phyloP scores from a whole-genome alignment of 1,140 invertebrate genomes.

The Ips nitidus region DNA sequence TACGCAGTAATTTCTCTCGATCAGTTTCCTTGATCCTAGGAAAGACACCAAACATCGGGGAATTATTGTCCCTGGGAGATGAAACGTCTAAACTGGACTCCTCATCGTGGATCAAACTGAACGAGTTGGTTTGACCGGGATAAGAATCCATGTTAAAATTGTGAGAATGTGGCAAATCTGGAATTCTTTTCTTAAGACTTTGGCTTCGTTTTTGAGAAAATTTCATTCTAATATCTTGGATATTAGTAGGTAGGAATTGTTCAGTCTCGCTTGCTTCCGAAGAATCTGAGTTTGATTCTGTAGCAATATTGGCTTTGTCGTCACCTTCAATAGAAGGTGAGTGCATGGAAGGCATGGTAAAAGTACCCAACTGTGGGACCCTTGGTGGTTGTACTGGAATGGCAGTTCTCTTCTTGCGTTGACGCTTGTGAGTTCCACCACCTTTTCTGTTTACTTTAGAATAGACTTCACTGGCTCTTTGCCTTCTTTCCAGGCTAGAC shows the following conservation, averaged over 20 bases:
- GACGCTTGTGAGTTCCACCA: constrained; percentile 70
- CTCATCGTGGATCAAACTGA: constrained; percentile 62
- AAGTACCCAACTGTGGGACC: constrained; percentile 68
- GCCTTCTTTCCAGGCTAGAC: constrained; percentile 74
- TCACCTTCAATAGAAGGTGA: constrained; percentile 51
- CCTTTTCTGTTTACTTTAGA: constrained; percentile 69
- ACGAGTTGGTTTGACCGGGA: constrained; percentile 46
- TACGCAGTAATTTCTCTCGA: constrained; percentile 62
- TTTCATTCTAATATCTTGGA: constrained; percentile 42
- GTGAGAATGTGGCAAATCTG: constrained; percentile 49
- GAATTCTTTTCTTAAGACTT: constrained; percentile 51
- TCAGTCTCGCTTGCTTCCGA: constrained; percentile 58
- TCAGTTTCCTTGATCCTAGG: constrained; percentile 65
- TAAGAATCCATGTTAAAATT: constrained; percentile 50
- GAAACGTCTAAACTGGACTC: constrained; percentile 69
- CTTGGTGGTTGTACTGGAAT: constrained; percentile 84
- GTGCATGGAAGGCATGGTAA: constrained; percentile 58
- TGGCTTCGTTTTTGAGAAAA: constrained; percentile 51
- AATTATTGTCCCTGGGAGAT: constrained; percentile 68
- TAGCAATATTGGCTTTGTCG: constrained; percentile 44
- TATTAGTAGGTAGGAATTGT: constrained; percentile 41
- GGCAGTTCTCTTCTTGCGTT: constrained; percentile 72
- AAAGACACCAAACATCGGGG: constrained; percentile 66
- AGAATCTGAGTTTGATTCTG: constrained; percentile 57
- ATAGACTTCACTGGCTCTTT: constrained; percentile 64